phyloP scores from a whole-genome alignment of 23 tunicate genomes.

The Corella eumyota region DNA sequence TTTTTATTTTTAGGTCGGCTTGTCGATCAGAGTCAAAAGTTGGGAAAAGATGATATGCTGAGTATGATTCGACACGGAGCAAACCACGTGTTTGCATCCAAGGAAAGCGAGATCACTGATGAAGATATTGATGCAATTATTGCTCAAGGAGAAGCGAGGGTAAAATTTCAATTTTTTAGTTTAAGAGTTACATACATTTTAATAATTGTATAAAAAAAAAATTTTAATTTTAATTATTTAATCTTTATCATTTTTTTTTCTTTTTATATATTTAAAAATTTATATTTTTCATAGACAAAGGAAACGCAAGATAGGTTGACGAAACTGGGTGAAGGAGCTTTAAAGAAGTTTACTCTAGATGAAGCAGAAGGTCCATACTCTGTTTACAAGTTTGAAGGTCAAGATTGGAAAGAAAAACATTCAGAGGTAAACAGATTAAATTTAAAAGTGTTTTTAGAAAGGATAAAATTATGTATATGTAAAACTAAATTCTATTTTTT shows the following conservation, averaged over 20 bases:
- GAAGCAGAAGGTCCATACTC: slow-evolving; percentile 92
- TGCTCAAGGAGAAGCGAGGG: slow-evolving; percentile 85
- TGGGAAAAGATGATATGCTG: slow-evolving; percentile 94
- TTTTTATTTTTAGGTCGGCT: slow-evolving; percentile 62
- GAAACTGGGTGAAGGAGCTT: slow-evolving; percentile 74
- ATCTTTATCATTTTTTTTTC: too few species aligned
- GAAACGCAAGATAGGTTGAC: slow-evolving; percentile 60
- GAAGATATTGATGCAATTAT: slow-evolving; percentile 91
- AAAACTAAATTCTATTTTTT: too few species aligned
- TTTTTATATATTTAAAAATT: too few species aligned
- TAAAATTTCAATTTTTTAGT: too few species aligned
- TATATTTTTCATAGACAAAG: slow-evolving; percentile 29
- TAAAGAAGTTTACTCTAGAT: slow-evolving; percentile 79
- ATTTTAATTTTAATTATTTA: too few species aligned
- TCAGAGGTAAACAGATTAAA: slow-evolving; percentile 23
- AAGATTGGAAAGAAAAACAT: slow-evolving; percentile 86
- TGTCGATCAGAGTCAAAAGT: slow-evolving; percentile 82
- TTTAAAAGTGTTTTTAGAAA: neutral
- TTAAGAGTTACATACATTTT: too few species aligned
- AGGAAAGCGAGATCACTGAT: slow-evolving; percentile 81
- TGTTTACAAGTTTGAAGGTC: slow-evolving; percentile 95
- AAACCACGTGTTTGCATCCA: slow-evolving; percentile 93
- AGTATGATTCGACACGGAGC: slow-evolving; percentile 98
- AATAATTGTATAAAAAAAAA: too few species aligned
- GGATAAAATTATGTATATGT: neutral